A percentile compares a stretch with the other conserved stretches of the same genome.
phyloP scores from a whole-genome alignment of 2,797 vertebrate genomes.

The Phrynocephalus forsythii region DNA sequence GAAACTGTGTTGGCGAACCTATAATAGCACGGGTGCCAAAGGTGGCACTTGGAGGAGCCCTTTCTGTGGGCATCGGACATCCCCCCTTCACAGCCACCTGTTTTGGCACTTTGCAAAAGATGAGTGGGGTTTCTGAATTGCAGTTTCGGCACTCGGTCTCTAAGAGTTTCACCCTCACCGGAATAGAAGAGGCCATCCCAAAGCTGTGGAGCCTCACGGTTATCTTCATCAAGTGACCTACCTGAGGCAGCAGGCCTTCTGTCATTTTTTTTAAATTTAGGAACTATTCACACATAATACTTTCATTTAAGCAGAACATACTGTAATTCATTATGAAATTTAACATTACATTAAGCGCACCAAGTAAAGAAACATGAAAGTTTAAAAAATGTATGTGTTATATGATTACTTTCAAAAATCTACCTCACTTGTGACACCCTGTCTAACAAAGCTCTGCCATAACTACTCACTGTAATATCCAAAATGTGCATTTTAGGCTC shows the following conservation, averaged over 20 bases:
- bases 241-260: not conserved
- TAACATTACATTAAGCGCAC: not conserved
- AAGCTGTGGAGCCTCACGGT: not conserved
- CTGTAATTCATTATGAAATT: not conserved
- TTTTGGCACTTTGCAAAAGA: too few relatives aligned
- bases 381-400: not conserved
- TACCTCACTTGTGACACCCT: too few relatives aligned
- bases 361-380: not conserved
- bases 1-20: too few relatives aligned
- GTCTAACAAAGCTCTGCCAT: not conserved
- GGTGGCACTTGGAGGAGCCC: too few relatives aligned
- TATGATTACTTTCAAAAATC: too few relatives aligned
- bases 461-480: conserved; percentile 82
- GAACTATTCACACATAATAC: not conserved
- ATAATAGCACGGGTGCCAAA: too few relatives aligned
- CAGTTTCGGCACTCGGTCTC: too few relatives aligned
- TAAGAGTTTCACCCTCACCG: not conserved
- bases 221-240: too few relatives aligned
- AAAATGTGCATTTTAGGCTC: conserved; percentile 83
- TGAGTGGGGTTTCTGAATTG: too few relatives aligned
- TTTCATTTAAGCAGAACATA: not conserved
- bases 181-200: not conserved
- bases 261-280: not conserved
- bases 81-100: too few relatives aligned
- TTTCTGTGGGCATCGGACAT: too few relatives aligned